A percentile compares a stretch with the other conserved stretches of the same genome.
These are phyloP conservation scores for Caenorhabditis inopinata DNA, from an alignment of 1,140 invertebrate genomes.

Conservation along the genomic window DNA sequence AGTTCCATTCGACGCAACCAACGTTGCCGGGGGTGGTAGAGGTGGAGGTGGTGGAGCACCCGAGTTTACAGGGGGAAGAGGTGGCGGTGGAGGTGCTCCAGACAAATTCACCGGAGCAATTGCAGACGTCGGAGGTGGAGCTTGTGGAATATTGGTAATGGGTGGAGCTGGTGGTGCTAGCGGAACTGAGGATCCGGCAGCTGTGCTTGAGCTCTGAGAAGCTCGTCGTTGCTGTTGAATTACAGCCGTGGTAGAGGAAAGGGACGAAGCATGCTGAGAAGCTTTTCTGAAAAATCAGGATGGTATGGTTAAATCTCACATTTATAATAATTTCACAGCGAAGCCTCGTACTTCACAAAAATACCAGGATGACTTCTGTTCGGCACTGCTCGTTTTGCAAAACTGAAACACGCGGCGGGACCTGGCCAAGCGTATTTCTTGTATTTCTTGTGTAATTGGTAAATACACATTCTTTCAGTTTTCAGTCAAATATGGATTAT, in stretches of 20 bases:
- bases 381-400: too few relatives aligned
- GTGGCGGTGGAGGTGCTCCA: background rate
- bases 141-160: background rate
- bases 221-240: slow-evolving; percentile 2
- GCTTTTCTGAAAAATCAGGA: background rate
- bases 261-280: background rate
- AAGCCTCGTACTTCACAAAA: too few relatives aligned
- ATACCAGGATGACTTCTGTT: too few relatives aligned
- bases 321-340: too few relatives aligned
- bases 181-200: background rate
- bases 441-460: too few relatives aligned
- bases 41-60: background rate
- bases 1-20: background rate
- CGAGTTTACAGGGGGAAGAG: background rate
- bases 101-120: background rate
- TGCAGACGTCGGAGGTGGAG: background rate
- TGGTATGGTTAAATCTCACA: too few relatives aligned
- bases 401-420: too few relatives aligned
- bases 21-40: background rate
- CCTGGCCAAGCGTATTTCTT: too few relatives aligned
- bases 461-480: too few relatives aligned
- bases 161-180: background rate
- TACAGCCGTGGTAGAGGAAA: background rate
- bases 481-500: too few relatives aligned
- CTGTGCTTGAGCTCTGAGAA: background rate